Evolutionary conservation across 2,797 vertebrate species (phyloP).

Genomic region (Tokudaia muenninki): DNA sequence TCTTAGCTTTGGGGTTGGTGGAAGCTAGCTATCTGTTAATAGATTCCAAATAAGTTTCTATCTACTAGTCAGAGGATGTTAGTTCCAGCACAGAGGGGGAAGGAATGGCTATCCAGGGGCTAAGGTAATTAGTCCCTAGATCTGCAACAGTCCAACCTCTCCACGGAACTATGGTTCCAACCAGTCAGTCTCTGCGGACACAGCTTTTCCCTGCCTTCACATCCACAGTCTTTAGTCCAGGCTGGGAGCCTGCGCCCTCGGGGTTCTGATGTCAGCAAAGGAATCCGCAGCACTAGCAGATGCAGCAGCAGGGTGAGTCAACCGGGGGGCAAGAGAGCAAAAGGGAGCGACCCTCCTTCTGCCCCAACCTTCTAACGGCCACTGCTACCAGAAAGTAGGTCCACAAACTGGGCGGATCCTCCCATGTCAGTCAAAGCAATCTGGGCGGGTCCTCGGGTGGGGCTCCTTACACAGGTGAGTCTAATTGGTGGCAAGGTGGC

Average conservation of each 20-base stretch:
- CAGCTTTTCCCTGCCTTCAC: neutral
- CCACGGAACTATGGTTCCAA: too few species aligned
- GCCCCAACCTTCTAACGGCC: neutral
- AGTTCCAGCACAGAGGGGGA: neutral
- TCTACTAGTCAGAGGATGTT: neutral
- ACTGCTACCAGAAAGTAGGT: neutral
- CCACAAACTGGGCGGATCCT: neutral
- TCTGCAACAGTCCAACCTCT: neutral
- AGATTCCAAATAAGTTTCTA: neutral
- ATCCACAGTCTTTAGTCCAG: neutral
- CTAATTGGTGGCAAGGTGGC: neutral
- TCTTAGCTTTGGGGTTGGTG: too few species aligned
- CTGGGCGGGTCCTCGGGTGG: neutral
- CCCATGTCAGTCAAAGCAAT: neutral
- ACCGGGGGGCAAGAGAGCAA: too few species aligned
- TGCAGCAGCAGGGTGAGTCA: neutral
- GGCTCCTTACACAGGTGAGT: neutral
- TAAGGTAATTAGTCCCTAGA: neutral
- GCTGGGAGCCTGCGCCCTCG: neutral
- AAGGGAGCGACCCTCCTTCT: neutral
- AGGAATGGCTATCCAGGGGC: neutral
- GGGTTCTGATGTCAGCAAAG: neutral
- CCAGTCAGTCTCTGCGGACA: too few species aligned
- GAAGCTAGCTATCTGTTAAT: neutral
- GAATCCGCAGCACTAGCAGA: neutral